These are phyloP conservation scores for Apodemia duryi DNA, from an alignment of 2,888 invertebrate genomes.

Conservation along the genomic window DNA sequence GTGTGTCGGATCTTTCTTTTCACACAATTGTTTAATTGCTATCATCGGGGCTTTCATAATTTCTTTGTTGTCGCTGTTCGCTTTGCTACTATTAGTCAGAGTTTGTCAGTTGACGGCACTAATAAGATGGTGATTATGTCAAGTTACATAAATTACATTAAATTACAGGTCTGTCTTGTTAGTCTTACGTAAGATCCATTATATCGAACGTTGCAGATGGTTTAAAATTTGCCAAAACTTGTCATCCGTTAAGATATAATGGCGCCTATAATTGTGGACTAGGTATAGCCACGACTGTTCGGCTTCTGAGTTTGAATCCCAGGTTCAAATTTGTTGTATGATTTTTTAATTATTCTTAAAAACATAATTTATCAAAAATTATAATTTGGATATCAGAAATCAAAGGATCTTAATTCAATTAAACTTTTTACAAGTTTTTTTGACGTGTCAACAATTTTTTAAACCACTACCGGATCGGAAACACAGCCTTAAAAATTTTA, in stretches of 20 bases:
- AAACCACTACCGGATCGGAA: too few relatives aligned
- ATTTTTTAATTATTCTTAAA: too few relatives aligned
- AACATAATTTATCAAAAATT: too few relatives aligned
- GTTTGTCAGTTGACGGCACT: constrained; percentile 7
- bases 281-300: too few relatives aligned
- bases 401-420: too few relatives aligned
- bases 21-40: constrained; percentile 15
- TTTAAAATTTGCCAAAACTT: neutral
- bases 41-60: constrained; percentile 14
- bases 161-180: neutral
- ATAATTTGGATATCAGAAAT: too few relatives aligned
- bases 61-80: constrained; percentile 49
- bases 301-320: too few relatives aligned
- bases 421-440: too few relatives aligned
- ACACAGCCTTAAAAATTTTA: too few relatives aligned
- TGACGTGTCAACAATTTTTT: too few relatives aligned
- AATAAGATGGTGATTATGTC: constrained; percentile 9
- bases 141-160: constrained; percentile 2
- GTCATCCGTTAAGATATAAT: neutral
- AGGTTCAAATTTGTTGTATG: too few relatives aligned
- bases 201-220: neutral
- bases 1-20: constrained; percentile 41
- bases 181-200: neutral
- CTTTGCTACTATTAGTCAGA: constrained; percentile 31
- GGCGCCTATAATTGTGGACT: too few relatives aligned